Conservation (phyloP, 2,797 vertebrate genomes). For the Cirrhinus molitorella region DNA sequence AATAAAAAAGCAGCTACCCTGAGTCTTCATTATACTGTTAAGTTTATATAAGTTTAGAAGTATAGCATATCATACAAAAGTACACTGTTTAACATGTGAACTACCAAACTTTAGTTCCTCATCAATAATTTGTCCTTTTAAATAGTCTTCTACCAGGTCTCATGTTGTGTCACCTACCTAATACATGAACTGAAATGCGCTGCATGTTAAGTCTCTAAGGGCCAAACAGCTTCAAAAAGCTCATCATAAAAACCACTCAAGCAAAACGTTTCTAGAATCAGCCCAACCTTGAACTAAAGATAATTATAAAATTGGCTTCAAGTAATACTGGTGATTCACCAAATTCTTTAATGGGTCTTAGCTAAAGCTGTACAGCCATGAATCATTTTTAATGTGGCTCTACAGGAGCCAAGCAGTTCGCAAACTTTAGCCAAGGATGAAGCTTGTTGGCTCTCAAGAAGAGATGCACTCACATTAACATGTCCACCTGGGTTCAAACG, state of each 20-base stretch:
- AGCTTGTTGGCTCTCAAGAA: not conserved
- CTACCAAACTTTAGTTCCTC: not conserved
- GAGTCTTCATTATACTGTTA: not conserved
- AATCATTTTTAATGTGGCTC: conserved; percentile 48
- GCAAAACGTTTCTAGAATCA: conserved; percentile 26
- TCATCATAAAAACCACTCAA: conserved; percentile 42
- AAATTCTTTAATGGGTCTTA: conserved; percentile 41
- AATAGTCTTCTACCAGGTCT: not conserved
- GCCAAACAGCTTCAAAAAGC: conserved; percentile 47
- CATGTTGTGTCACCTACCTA: not conserved
- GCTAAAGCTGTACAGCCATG: conserved; percentile 27
- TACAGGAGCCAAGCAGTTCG: conserved; percentile 1
- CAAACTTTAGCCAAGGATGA: conserved; percentile 23
- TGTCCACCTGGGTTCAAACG: conserved; percentile 3
- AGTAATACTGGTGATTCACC: conserved; percentile 45
- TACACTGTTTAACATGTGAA: not conserved
- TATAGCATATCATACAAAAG: not conserved
- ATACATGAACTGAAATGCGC: not conserved
- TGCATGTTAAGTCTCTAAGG: not conserved
- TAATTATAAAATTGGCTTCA: conserved; percentile 58
- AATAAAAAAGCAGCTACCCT: not conserved
- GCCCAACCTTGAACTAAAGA: conserved; percentile 51
- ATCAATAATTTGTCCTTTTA: conserved; percentile 11
- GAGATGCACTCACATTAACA: conserved; percentile 28
- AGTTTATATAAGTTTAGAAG: not conserved